Base-by-base conservation (phyloP, 2,113 vertebrate species). In the Trichechus manatus region DNA sequence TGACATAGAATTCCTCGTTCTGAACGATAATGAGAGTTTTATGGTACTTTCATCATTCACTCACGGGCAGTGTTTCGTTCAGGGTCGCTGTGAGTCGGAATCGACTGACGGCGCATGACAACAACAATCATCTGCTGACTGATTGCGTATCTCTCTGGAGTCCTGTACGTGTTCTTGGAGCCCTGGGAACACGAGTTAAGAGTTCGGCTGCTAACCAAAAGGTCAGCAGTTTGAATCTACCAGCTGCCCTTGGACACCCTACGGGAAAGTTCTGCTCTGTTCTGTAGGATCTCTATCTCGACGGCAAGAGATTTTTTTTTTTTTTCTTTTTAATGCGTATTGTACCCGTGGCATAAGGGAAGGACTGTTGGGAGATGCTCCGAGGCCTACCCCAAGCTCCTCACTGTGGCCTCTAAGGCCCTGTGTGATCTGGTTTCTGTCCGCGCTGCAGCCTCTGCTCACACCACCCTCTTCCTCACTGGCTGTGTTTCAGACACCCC, bases 301-400 rank as follows among this genome's bases (percentile, higher is more conserved):
- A 56, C 2, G 53, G 4, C 53, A 56, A 56, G 53, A 4, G 53
- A n/a, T 56, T 56, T 56, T 56, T 56, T 56, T 56, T 13, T 56
- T 56, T 56, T 13, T 13, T 56, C 3, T 56, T 13, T 13, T 56
- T 39, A 39, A n/a, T n/a, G 7, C 5, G 1, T 1, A 0, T 31
- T 61, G 70, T 47, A 31, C 31, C 9, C n/a, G 77, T 14, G 13
- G 33, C 9, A 0, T 5, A 5, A 33, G 27, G 44, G 10, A 25
- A 39, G 13, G 61, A 15, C n/a, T 10, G 20, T 22, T 14, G 31
- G 50, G 20, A 17, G 7, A n/a, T 89, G 33, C 27, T 44, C 29
- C 56, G 66, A 53, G 50, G 36, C 47, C 64, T 6, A 5, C 53
- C 31, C 27, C 4, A 3, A 0, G 9, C 27, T 63, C 27, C 66